phyloP scores from a whole-genome alignment of 2,888 invertebrate genomes.

The Mystacides longicornis region DNA sequence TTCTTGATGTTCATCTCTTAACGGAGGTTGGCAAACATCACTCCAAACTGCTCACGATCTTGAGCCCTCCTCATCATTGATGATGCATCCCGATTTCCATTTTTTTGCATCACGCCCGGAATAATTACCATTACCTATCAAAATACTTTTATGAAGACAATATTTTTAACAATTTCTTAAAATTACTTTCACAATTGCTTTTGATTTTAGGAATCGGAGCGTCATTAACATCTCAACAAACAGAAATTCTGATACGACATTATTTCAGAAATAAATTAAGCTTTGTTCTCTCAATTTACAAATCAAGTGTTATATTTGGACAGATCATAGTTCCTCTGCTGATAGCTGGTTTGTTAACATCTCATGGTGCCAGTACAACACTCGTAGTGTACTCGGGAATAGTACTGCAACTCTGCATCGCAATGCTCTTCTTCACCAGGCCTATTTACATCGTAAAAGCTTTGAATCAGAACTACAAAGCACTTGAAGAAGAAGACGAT shows the following conservation, averaged over 20 bases:
- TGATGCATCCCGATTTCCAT: too few relatives aligned
- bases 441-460: slow-evolving; percentile 48
- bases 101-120: too few relatives aligned
- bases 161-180: too few relatives aligned
- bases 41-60: too few relatives aligned
- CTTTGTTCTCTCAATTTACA: slow-evolving; percentile 44
- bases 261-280: slow-evolving; percentile 52
- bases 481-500: slow-evolving; percentile 41
- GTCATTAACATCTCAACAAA: slow-evolving; percentile 50
- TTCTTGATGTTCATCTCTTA: too few relatives aligned
- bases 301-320: slow-evolving; percentile 47
- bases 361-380: slow-evolving; percentile 35
- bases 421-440: slow-evolving; percentile 46
- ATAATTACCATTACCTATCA: too few relatives aligned
- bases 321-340: slow-evolving; percentile 47
- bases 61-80: too few relatives aligned
- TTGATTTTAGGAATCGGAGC: slow-evolving; percentile 51
- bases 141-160: too few relatives aligned
- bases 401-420: slow-evolving; percentile 50
- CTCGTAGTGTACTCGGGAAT: slow-evolving; percentile 52
- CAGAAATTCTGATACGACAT: slow-evolving; percentile 50
- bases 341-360: slow-evolving; percentile 43
- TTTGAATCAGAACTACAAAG: slow-evolving; percentile 42
- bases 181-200: too few relatives aligned
- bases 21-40: too few relatives aligned